These are phyloP conservation scores for Sterna hirundo DNA, from an alignment of 2,113 vertebrate genomes.

Conservation along the genomic window DNA sequence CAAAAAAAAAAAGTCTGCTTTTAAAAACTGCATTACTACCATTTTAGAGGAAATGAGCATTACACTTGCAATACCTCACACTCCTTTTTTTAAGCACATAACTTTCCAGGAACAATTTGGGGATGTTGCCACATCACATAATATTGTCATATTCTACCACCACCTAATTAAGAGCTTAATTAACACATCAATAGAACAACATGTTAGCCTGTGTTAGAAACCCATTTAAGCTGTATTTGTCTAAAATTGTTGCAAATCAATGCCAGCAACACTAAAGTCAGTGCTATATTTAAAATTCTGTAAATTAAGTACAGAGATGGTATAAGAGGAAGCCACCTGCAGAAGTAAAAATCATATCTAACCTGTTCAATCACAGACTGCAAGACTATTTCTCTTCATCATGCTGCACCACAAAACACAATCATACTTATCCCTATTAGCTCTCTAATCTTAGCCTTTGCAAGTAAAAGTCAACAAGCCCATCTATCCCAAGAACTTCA, in stretches of 20 bases:
- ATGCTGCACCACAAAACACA: neutral
- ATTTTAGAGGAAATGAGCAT: neutral
- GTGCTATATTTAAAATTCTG: neutral
- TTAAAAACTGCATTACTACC: neutral
- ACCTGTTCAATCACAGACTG: neutral
- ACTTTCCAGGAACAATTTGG: neutral
- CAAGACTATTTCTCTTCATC: neutral
- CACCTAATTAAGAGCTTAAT: neutral
- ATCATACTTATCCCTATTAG: too few relatives aligned
- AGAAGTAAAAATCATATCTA: neutral
- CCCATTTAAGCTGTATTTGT: neutral
- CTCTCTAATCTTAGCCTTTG: neutral
- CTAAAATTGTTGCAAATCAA: neutral
- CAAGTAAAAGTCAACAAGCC: neutral
- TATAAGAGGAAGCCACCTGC: neutral
- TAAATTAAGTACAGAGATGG: neutral
- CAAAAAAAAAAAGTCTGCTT: neutral
- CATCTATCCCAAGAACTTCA: neutral
- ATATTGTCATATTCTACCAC: neutral
- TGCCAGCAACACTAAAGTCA: neutral
- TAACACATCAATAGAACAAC: neutral
- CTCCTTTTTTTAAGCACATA: neutral
- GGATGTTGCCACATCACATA: neutral
- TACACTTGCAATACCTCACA: neutral
- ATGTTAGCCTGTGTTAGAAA: neutral